Evolutionary conservation across 1,140 invertebrate genomes (phyloP).

Genomic region (Camponotus floridanus): DNA sequence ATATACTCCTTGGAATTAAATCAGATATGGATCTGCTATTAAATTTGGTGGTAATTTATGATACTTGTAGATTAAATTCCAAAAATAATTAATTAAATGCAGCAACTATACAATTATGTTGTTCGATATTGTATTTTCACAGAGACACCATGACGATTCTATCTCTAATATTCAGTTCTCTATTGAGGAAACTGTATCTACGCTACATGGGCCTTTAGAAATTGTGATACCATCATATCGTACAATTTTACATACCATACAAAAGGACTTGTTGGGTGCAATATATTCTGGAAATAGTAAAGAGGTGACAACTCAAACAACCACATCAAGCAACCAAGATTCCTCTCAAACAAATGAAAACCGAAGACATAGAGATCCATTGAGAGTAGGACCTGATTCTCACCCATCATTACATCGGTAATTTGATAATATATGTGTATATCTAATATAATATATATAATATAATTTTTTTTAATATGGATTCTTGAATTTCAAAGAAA

Average conservation of each 20-base stretch:
- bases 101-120: background rate
- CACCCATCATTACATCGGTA: background rate
- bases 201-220: constrained; percentile 82
- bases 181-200: constrained; percentile 82
- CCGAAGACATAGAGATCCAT: background rate
- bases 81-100: background rate
- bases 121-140: constrained; percentile 59
- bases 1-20: constrained; percentile 89
- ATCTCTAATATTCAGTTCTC: constrained; percentile 82
- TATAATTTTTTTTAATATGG: background rate
- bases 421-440: background rate
- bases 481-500: background rate
- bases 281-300: constrained; percentile 69
- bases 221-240: constrained; percentile 84
- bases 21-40: constrained; percentile 89
- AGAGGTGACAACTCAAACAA: constrained; percentile 79
- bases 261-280: constrained; percentile 85
- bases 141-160: constrained; percentile 84
- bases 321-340: background rate
- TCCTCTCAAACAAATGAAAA: background rate
- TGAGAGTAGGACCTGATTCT: background rate
- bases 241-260: constrained; percentile 82
- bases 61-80: background rate
- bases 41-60: constrained; percentile 88
- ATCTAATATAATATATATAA: too few relatives aligned